Evolutionary conservation across 2,113 vertebrate genomes (phyloP), one percentile per base, ranked within the genome.

Genomic region (Canis aureus): DNA sequence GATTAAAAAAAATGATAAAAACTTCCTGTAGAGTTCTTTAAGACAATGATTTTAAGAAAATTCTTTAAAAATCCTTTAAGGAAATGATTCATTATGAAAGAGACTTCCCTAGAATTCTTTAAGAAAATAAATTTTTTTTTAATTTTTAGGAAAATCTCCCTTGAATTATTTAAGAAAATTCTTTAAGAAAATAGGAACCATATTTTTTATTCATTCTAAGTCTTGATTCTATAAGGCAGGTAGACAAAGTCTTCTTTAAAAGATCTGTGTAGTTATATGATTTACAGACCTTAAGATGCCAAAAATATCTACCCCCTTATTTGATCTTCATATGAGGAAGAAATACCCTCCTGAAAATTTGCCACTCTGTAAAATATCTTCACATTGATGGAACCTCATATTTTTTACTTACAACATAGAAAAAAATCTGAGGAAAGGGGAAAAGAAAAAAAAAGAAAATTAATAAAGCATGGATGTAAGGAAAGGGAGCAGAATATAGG

Each of bases 201-300:
- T n/a, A 16, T 87, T 64, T 91, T 22, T 22, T 82, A 71, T 76
- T 78, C 23, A 59, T 73, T 80, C 20, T 92, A 92, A 94, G 66
- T 60, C 3, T 15, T 73, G 25, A 53, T 27, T 59, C 16, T 78
- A 66, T 87, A 2, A 73, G 11, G 49, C 20, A 73, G 27, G 27
- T 9, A 4, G 11, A 78, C 59, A 64, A 87, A 91, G 66, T 66
- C 60, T 38, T 89, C 32, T 35, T 73, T 71, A 90, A 74, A 27
- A 62, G 38, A 95, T 51, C 43, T 84, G 1, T 73, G 12, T 32
- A 78, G 55, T 73, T 85, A 19, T 55, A n/a, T 53, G 5, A 83
- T 53, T 90, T 74, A 67, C n/a, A 96, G 11, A 79, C 66, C 23
- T 64, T 64, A 57, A 59, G 13, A 69, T 59, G 35, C 13, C 67